A percentile compares a stretch with the other conserved stretches of the same genome.
Conservation (phyloP, 2,888 invertebrate species). For the Nineta flava region DNA sequence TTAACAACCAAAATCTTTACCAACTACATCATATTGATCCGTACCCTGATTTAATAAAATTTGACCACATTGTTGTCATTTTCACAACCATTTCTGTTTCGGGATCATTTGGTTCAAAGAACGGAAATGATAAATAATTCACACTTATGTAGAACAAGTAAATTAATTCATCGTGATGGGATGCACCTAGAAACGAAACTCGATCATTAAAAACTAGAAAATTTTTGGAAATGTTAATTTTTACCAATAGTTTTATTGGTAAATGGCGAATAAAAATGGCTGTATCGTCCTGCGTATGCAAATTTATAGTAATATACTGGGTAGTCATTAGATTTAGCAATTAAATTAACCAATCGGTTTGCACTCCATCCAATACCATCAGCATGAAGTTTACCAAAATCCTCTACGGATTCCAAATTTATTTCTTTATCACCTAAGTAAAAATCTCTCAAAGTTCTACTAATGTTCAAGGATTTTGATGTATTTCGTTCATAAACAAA, state of each 20-base stretch:
- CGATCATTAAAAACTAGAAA: background rate
- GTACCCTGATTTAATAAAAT: conserved; percentile 30
- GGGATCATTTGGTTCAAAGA: conserved; percentile 23
- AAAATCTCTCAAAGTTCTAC: conserved; percentile 30
- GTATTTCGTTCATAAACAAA: conserved; percentile 42
- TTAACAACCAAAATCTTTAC: background rate
- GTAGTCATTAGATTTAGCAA: conserved; percentile 34
- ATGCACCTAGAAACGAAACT: conserved; percentile 22
- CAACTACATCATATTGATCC: background rate
- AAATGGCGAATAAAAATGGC: conserved; percentile 35
- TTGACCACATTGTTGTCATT: conserved; percentile 29
- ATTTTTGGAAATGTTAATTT: conserved; percentile 14
- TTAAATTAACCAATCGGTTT: conserved; percentile 41
- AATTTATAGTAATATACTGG: conserved; percentile 47
- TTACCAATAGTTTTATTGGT: conserved; percentile 20
- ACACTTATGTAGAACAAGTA: conserved; percentile 28
- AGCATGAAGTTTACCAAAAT: conserved; percentile 23
- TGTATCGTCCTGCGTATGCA: conserved; percentile 41
- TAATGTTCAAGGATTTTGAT: conserved; percentile 32
- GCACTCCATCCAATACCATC: conserved; percentile 43
- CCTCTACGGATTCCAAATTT: conserved; percentile 14
- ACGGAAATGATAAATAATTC: conserved; percentile 20
- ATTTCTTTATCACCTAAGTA: conserved; percentile 32
- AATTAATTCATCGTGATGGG: conserved; percentile 34
- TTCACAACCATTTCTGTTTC: conserved; percentile 27